Percentiles rank a stretch among this genome's conserved stretches.
Conservation (phyloP, 2,888 invertebrate species). For the Dione juno region DNA sequence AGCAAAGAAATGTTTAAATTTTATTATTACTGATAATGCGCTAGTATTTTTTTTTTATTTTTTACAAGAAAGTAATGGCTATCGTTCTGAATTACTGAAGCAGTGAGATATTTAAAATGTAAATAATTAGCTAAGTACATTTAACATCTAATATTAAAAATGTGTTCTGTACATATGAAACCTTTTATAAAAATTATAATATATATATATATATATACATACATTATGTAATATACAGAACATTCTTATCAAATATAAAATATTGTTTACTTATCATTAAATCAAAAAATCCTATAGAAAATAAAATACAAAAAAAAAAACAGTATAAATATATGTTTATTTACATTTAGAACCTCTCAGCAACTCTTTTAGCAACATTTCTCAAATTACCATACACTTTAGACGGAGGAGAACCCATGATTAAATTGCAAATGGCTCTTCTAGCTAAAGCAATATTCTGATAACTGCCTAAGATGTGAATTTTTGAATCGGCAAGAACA, state of each 20-base stretch:
- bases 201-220: too few species aligned
- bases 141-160: too few species aligned
- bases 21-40: too few species aligned
- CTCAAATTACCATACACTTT: constrained; percentile 98
- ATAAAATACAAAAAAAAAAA: constrained; percentile 48
- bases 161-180: too few species aligned
- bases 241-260: not conserved
- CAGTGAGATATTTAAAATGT: too few species aligned
- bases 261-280: not conserved
- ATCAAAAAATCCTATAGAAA: not conserved
- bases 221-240: too few species aligned
- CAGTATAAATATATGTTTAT: constrained; percentile 59
- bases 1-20: too few species aligned
- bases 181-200: too few species aligned
- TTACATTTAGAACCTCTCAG: constrained; percentile 87
- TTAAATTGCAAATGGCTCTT: constrained; percentile 97
- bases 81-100: too few species aligned
- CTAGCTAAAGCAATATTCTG: constrained; percentile 98
- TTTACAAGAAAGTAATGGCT: too few species aligned
- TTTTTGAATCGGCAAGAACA: constrained; percentile 97
- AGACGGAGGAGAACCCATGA: constrained; percentile 97
- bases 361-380: constrained; percentile 91
- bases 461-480: constrained; percentile 98
- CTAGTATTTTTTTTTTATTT: too few species aligned
- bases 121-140: too few species aligned